A percentile compares a stretch with the other conserved stretches of the same genome.
Evolutionary conservation across 2,113 vertebrate genomes (phyloP).

Genomic region (Brachypteracias leptosomus): DNA sequence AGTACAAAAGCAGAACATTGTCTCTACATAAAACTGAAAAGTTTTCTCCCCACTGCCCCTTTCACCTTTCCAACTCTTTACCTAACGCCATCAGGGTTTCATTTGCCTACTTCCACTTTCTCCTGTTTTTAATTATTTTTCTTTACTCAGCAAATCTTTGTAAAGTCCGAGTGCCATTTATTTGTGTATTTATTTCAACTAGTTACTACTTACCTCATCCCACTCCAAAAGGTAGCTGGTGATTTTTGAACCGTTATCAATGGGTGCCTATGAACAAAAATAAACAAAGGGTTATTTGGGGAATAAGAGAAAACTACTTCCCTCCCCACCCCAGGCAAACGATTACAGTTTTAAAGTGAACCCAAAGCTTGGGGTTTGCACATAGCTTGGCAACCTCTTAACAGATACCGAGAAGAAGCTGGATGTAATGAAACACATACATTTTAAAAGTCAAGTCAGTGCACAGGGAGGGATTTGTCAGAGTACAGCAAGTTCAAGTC

Average conservation of each 20-base stretch:
- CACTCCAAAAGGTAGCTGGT: constrained; percentile 97
- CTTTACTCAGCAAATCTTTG: constrained; percentile 10
- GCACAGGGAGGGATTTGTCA: neutral
- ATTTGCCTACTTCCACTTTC: neutral
- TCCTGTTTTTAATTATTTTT: neutral
- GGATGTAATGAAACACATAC: constrained; percentile 20
- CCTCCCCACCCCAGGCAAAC: neutral
- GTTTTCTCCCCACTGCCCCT: neutral
- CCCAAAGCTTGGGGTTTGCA: neutral
- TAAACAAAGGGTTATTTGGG: neutral
- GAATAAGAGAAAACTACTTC: neutral
- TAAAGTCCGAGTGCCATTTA: neutral
- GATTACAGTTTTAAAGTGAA: neutral
- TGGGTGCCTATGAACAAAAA: constrained; percentile 81
- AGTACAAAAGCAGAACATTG: neutral
- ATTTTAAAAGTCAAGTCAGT: constrained; percentile 10
- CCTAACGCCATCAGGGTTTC: constrained; percentile 14
- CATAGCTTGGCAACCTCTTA: constrained; percentile 4
- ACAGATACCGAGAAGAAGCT: neutral
- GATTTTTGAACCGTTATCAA: constrained; percentile 98
- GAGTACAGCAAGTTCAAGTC: constrained; percentile 3
- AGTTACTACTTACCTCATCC: constrained; percentile 87
- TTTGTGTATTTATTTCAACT: neutral
- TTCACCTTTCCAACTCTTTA: constrained; percentile 18
- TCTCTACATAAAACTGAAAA: neutral